These are phyloP conservation scores for Biston stratarius DNA, from an alignment of 2,888 invertebrate species.

Conservation along the genomic window DNA sequence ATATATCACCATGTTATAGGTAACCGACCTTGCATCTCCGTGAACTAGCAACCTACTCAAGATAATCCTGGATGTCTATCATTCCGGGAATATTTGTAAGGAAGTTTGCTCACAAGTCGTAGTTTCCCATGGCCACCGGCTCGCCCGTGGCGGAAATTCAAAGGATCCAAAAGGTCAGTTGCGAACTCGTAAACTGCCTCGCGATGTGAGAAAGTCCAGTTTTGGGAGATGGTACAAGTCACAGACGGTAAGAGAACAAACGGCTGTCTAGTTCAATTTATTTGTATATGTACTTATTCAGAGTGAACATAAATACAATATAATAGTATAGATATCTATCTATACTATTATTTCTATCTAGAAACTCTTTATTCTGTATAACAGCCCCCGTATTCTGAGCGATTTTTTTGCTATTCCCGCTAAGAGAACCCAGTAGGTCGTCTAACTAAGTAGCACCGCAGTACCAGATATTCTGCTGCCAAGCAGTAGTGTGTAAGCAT, in stretches of 20 bases:
- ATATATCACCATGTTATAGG: background rate
- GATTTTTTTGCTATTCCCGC: too few species aligned
- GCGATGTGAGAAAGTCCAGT: constrained; percentile 38
- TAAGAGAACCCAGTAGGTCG: too few species aligned
- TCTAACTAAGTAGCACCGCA: too few species aligned
- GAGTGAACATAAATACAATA: too few species aligned
- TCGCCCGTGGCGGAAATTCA: constrained; percentile 41
- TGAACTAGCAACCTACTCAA: constrained; percentile 2
- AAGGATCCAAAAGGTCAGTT: constrained; percentile 56
- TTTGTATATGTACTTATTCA: too few species aligned
- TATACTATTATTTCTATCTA: too few species aligned
- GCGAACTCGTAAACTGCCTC: constrained; percentile 55
- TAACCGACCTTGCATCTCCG: background rate
- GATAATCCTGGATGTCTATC: constrained; percentile 8
- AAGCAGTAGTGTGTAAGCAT: too few species aligned
- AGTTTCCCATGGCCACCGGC: constrained; percentile 7
- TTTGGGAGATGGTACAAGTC: constrained; percentile 13
- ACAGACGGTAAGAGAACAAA: background rate
- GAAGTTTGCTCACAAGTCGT: constrained; percentile 12
- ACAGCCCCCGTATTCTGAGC: too few species aligned
- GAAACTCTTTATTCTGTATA: too few species aligned
- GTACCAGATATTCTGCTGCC: too few species aligned
- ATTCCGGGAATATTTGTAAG: constrained; percentile 5
- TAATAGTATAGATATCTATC: too few species aligned
- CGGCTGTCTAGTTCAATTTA: background rate